phyloP scores from a whole-genome alignment of 2,888 invertebrate species.

The Catocala sponsa region DNA sequence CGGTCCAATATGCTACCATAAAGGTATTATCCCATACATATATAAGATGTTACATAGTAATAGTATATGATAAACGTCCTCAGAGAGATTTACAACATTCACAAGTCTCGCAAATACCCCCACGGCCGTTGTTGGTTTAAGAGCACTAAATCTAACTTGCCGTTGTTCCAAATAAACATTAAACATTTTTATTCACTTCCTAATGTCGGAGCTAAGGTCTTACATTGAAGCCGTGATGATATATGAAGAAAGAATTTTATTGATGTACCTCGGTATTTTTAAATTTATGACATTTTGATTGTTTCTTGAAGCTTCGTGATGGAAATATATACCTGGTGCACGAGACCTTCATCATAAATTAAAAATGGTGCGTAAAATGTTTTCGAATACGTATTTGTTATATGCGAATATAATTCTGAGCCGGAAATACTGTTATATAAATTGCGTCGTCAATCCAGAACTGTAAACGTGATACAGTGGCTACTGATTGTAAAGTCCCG shows the following conservation, averaged over 20 bases:
- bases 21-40: no score
- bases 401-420: no score
- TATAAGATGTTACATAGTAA: no score
- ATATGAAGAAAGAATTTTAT: constrained; percentile 30
- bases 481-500: no score
- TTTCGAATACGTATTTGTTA: no score
- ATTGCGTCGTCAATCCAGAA: no score
- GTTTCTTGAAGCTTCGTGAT: constrained; percentile 3
- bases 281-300: constrained; percentile 23
- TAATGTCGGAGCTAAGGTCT: constrained; percentile 51
- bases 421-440: no score
- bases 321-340: not conserved
- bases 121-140: constrained; percentile 45
- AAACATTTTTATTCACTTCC: constrained; percentile 51
- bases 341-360: no score
- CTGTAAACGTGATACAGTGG: no score
- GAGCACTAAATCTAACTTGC: constrained; percentile 45
- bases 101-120: constrained; percentile 35
- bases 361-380: no score
- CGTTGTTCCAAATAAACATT: constrained; percentile 48
- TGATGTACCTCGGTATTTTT: constrained; percentile 22
- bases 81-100: constrained; percentile 28
- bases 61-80: constrained; percentile 27
- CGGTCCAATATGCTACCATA: no score
- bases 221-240: constrained; percentile 26